Evolutionary conservation across 2,888 invertebrate species (phyloP).

Genomic region (Dinocampus coccinellae): DNA sequence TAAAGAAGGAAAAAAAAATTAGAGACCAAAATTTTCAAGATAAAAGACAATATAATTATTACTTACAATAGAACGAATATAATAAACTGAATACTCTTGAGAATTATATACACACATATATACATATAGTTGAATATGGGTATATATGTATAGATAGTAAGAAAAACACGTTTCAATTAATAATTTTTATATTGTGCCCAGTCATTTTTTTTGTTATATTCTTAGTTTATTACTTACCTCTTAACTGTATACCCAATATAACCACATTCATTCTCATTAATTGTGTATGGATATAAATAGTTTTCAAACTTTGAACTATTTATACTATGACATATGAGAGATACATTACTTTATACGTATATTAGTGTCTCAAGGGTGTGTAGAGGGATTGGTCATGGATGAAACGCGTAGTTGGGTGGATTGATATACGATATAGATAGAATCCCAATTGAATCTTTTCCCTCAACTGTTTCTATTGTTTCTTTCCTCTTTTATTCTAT

Average conservation of each 20-base stretch:
- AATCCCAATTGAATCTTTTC: conserved; percentile 66
- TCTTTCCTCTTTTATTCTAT: conserved; percentile 27
- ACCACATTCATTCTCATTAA: too few species aligned
- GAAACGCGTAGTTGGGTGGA: conserved; percentile 9
- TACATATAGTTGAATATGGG: neutral
- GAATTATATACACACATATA: neutral
- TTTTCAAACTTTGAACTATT: too few species aligned
- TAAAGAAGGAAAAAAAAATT: too few species aligned
- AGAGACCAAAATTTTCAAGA: conserved; percentile 1
- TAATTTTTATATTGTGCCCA: neutral
- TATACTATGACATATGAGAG: too few species aligned
- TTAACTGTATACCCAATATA: neutral
- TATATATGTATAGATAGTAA: neutral
- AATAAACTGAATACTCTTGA: neutral
- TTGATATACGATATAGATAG: conserved; percentile 52
- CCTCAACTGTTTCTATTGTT: conserved; percentile 41
- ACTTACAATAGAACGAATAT: conserved; percentile 10
- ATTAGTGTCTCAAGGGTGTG: neutral
- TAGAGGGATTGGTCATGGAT: neutral
- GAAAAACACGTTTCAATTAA: conserved; percentile 11
- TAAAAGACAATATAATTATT: conserved; percentile 17
- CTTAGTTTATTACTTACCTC: neutral
- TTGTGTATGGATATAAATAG: too few species aligned
- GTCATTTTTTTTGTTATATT: neutral
- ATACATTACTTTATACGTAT: too few species aligned